Percentiles rank a stretch among this genome's conserved stretches.
Evolutionary conservation across 2,113 vertebrate genomes (phyloP).

Genomic region (Ammospiza caudacuta): DNA sequence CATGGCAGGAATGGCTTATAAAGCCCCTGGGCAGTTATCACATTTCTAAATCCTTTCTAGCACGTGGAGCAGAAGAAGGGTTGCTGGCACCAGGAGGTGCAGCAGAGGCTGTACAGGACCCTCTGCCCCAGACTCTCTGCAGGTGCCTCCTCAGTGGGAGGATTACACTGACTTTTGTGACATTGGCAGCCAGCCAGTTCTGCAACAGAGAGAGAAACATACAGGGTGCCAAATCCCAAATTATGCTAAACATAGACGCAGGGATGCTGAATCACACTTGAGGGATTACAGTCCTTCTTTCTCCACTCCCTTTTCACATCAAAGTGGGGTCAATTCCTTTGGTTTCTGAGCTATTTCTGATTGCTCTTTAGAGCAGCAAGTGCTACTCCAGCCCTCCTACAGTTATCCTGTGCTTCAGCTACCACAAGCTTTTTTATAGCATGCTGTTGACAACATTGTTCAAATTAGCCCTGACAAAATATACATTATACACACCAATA

Average conservation of each 20-base stretch:
- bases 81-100: background rate
- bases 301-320: background rate
- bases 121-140: too few species aligned
- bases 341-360: background rate
- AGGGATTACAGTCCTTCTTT: background rate
- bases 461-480: background rate
- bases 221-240: background rate
- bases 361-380: background rate
- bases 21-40: fast-evolving
- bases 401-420: background rate
- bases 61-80: fast-evolving
- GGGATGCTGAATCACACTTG: background rate
- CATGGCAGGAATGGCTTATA: background rate
- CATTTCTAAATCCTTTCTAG: background rate
- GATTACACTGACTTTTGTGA: background rate
- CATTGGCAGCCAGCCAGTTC: background rate
- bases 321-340: background rate
- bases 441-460: background rate
- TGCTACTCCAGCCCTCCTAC: background rate
- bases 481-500: background rate
- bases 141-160: background rate
- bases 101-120: background rate
- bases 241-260: background rate
- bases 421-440: background rate
- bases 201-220: background rate